Evolutionary conservation across 2,888 invertebrate species (phyloP).

Genomic region (Phorcus lineatus): DNA sequence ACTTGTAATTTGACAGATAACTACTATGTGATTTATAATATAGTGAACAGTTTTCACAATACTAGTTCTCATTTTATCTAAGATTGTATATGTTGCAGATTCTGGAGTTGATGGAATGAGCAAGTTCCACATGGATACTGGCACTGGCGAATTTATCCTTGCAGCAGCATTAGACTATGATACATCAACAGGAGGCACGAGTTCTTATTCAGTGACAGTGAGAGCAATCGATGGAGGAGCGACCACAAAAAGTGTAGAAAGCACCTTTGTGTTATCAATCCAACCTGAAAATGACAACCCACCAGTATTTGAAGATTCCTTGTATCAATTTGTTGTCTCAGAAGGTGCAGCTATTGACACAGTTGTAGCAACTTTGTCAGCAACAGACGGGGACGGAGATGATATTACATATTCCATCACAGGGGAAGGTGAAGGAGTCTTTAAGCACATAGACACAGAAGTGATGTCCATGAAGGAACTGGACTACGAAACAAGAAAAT

Average conservation of each 20-base stretch:
- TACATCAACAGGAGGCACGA: background rate
- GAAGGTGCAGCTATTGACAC: background rate
- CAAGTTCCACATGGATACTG: background rate
- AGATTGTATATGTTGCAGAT: too few species aligned
- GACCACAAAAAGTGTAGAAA: background rate
- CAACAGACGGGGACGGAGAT: background rate
- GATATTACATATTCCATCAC: background rate
- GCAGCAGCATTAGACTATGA: background rate
- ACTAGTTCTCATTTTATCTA: too few species aligned
- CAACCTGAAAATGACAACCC: constrained; percentile 2
- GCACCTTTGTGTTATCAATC: background rate
- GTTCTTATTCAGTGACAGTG: background rate
- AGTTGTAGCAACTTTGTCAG: background rate
- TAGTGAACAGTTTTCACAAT: too few species aligned
- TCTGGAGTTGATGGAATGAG: too few species aligned
- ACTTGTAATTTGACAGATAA: too few species aligned
- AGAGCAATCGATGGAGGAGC: background rate
- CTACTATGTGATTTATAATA: too few species aligned
- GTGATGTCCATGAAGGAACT: background rate
- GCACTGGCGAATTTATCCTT: background rate
- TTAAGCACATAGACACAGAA: background rate
- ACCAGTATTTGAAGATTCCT: background rate
- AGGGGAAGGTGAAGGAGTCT: background rate
- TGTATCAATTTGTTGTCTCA: background rate
- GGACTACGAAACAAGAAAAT: constrained; percentile 12